Evolutionary conservation across 2,888 invertebrate species (phyloP).

Genomic region (Drosophila fungiperda): DNA sequence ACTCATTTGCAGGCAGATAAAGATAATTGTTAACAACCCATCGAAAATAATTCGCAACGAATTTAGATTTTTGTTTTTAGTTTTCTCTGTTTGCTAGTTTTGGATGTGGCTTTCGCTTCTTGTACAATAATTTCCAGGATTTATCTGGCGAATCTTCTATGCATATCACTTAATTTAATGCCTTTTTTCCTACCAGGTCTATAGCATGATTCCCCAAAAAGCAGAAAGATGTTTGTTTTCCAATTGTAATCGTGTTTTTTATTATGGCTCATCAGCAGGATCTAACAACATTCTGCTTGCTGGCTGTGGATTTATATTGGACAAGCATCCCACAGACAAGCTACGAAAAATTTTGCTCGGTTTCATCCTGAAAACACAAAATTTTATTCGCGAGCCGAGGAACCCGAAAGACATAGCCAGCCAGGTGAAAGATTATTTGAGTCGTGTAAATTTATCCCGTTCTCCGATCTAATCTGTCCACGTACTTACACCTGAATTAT

Average conservation of each 20-base stretch:
- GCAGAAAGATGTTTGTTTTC: slow-evolving; percentile 35
- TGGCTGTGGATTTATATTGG: slow-evolving; percentile 61
- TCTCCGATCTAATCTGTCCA: slow-evolving; percentile 49
- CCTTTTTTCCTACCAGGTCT: slow-evolving; percentile 33
- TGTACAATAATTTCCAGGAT: slow-evolving; percentile 56
- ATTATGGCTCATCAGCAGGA: neutral
- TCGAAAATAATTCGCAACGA: slow-evolving; percentile 17
- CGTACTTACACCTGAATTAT: slow-evolving; percentile 36
- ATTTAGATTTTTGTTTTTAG: slow-evolving; percentile 4
- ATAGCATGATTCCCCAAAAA: slow-evolving; percentile 32
- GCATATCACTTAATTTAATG: neutral
- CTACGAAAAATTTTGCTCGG: slow-evolving; percentile 56
- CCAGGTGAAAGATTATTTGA: slow-evolving; percentile 35
- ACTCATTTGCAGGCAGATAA: slow-evolving; percentile 64
- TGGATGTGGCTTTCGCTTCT: slow-evolving; percentile 28
- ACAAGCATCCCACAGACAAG: slow-evolving; percentile 55
- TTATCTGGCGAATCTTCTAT: slow-evolving; percentile 22
- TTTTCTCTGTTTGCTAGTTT: slow-evolving; percentile 2
- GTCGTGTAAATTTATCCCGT: slow-evolving; percentile 29
- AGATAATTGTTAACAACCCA: slow-evolving; percentile 31
- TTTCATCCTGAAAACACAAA: slow-evolving; percentile 37
- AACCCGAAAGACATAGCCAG: slow-evolving; percentile 9
- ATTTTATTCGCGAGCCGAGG: slow-evolving; percentile 40
- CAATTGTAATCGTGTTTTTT: slow-evolving; percentile 33
- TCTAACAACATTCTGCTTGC: too few species aligned